Evolutionary conservation across 2,888 invertebrate species (phyloP).

Genomic region (Trilocha varians): DNA sequence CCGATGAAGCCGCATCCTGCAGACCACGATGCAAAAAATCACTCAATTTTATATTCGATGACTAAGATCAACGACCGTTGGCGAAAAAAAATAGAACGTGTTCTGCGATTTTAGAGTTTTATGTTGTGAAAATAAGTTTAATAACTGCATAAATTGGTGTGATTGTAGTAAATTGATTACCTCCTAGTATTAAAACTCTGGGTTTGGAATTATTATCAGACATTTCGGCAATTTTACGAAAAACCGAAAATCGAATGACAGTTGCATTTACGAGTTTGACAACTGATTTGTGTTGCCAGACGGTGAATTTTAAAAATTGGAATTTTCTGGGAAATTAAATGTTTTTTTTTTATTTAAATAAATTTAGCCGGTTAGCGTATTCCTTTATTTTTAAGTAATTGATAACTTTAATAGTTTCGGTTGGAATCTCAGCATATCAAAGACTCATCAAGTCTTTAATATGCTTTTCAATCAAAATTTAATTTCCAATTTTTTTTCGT

Average conservation of each 20-base stretch:
- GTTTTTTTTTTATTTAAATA: no score
- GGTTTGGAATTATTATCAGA: slow-evolving; percentile 61
- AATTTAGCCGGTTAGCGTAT: no score
- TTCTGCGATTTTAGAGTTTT: neutral
- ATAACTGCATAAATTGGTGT: neutral
- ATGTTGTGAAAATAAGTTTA: neutral
- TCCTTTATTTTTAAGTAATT: no score
- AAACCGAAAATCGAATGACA: slow-evolving; percentile 35
- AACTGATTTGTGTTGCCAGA: slow-evolving; percentile 13
- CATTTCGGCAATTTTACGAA: slow-evolving; percentile 52
- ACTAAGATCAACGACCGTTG: slow-evolving; percentile 63
- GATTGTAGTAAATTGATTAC: slow-evolving; percentile 27
- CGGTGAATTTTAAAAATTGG: neutral
- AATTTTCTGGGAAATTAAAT: neutral
- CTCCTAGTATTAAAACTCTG: slow-evolving; percentile 63
- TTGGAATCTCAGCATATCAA: no score
- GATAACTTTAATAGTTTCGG: no score
- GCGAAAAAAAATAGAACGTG: slow-evolving; percentile 25
- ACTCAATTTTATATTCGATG: slow-evolving; percentile 33
- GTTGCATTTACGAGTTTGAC: slow-evolving; percentile 14
- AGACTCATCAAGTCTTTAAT: no score
- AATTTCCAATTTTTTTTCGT: no score
- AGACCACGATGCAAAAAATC: slow-evolving; percentile 29
- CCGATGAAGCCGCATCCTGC: slow-evolving; percentile 96
- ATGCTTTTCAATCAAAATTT: no score